Evolutionary conservation across 2,888 invertebrate species (phyloP).

Genomic region (Mythimna loreyi): DNA sequence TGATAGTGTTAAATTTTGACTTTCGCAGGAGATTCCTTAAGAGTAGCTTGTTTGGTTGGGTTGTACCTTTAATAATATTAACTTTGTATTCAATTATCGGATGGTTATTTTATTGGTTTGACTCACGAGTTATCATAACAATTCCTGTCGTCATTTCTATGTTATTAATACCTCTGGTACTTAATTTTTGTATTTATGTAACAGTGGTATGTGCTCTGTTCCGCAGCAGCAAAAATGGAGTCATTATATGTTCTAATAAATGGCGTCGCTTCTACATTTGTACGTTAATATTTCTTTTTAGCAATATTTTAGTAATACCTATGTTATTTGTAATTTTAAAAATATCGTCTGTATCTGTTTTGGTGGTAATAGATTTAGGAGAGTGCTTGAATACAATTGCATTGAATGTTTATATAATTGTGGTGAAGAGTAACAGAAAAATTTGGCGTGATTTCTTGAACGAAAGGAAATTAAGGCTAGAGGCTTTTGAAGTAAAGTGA

Average conservation of each 20-base stretch:
- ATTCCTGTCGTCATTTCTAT: no score
- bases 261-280: neutral
- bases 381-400: neutral
- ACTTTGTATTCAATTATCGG: no score
- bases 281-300: neutral
- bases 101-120: neutral
- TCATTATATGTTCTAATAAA: neutral
- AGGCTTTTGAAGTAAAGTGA: neutral
- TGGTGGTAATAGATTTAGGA: neutral
- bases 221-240: neutral
- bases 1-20: neutral
- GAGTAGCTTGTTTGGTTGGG: conserved; percentile 3
- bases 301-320: neutral
- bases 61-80: no score
- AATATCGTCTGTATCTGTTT: neutral
- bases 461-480: neutral
- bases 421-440: neutral
- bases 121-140: neutral
- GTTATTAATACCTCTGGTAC: neutral
- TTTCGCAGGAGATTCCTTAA: neutral
- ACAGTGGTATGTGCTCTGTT: neutral
- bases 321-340: neutral
- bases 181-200: neutral
- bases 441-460: neutral
- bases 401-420: neutral